A percentile compares a stretch with the other conserved stretches of the same genome.
Conservation (phyloP, 1,140 invertebrate genomes). For the Acyrthosiphon pisum region DNA sequence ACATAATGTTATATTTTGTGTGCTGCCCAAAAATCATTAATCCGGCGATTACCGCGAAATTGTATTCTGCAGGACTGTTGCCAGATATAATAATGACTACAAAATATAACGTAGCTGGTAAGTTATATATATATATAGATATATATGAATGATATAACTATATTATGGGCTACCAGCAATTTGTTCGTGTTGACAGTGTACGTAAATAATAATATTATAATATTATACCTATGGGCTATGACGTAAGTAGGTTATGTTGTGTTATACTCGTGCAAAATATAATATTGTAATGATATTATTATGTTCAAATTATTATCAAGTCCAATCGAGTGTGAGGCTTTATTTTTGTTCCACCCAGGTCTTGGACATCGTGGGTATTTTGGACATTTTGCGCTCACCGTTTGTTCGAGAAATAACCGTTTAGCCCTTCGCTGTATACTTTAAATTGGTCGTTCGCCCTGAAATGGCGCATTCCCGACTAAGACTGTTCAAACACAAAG, state of each 20-base stretch:
- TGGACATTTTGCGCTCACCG: neutral
- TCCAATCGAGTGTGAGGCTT: neutral
- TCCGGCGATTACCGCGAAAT: neutral
- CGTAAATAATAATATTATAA: neutral
- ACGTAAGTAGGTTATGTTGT: neutral
- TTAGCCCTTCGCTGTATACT: neutral
- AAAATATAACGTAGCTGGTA: neutral
- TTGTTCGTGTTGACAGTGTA: neutral
- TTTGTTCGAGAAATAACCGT: constrained; percentile 5
- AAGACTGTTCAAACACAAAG: neutral
- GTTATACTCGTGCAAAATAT: too few species aligned
- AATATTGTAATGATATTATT: too few species aligned
- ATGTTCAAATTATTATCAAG: neutral
- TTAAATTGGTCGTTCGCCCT: constrained; percentile 20
- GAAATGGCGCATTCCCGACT: neutral
- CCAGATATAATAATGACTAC: neutral
- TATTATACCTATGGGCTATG: neutral
- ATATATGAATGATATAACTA: neutral
- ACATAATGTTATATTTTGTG: too few species aligned
- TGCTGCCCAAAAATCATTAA: neutral
- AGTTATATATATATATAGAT: neutral
- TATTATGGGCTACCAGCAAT: neutral
- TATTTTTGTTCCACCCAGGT: neutral
- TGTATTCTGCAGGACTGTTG: neutral
- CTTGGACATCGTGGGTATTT: neutral